Conservation (phyloP, 2,113 vertebrate species). For the Tachycineta bicolor region DNA sequence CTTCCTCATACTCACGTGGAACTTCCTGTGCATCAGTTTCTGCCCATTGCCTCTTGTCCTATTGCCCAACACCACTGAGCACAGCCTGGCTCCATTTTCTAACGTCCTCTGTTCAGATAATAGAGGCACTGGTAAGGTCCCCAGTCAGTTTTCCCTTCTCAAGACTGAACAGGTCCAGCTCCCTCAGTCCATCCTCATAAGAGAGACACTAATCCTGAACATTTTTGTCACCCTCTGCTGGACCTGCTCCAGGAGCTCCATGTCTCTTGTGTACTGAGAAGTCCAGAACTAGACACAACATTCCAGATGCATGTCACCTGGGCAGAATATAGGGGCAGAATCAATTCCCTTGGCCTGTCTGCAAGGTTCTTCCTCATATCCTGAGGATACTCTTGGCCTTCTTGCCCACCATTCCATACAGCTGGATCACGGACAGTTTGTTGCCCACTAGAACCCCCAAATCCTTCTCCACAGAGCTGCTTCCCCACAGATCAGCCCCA, state of each 20-base stretch:
- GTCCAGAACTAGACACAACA: not conserved
- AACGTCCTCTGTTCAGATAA: not conserved
- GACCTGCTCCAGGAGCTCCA: not conserved
- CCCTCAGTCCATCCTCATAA: not conserved
- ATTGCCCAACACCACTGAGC: not conserved
- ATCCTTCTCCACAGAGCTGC: not conserved
- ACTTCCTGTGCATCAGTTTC: not conserved
- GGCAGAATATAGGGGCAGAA: not conserved
- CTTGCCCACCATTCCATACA: no score
- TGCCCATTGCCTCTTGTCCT: not conserved
- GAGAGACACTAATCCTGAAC: no score
- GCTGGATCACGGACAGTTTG: not conserved
- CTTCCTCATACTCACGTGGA: not conserved
- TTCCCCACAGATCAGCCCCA: not conserved
- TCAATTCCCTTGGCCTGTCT: not conserved
- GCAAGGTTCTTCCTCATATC: no score
- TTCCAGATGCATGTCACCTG: not conserved
- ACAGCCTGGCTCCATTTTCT: not conserved
- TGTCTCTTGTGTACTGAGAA: rapidly evolving
- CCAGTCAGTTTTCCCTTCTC: not conserved
- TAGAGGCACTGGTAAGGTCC: not conserved
- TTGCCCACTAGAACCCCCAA: not conserved
- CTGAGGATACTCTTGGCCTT: not conserved
- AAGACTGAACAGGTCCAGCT: not conserved
- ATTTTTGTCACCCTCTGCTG: not conserved